Evolutionary conservation across 2,113 vertebrate species (phyloP), one percentile per base, ranked within the genome.

Genomic region (Pseudopodoces humilis): DNA sequence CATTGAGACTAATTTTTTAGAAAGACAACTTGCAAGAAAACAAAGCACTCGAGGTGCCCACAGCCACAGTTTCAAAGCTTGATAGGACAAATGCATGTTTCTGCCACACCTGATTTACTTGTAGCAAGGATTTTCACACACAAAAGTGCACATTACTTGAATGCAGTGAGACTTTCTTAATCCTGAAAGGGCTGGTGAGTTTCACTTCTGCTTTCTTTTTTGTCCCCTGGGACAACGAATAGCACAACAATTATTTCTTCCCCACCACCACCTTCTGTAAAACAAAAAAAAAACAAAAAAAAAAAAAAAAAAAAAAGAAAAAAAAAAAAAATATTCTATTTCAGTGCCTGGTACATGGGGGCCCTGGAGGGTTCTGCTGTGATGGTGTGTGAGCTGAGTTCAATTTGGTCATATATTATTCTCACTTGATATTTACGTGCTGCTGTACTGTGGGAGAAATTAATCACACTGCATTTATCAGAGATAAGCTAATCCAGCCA

Each of bases 371-470:
- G 13, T 19, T 95, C 85, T 95, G 49, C 85, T 74, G 46, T 70
- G 75, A 46, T 55, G 77, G 47, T 37, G 46, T 77, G 17, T 52
- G 55, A 92, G 56, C n/a, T 50, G 76, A 63, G 87, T 93, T 96
- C 95, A 39, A 93, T 92, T 83, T 95, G 85, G 68, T 27, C 76
- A 53, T 94, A 81, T 53, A 71, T 93, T 96, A 96, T 41, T 68
- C 69, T 63, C 52, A 20, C 52, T 94, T 92, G 82, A 90, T 93
- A 64, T 83, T 96, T 95, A 92, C 41, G 0, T 90, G 82, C 64
- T 86, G 87, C 64, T 92, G 33, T 76, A 69, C 68, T 90, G 88
- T 63, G 62, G 76, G 79, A 78, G 90, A 95, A 93, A 95, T 96
- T 93, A 95, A 97, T 94, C 85, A 83, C 44, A 39, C 64, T 43